Percentiles rank a stretch among this genome's conserved stretches.
Conservation (phyloP, 2,888 invertebrate species). For the Orgyia antiqua region DNA sequence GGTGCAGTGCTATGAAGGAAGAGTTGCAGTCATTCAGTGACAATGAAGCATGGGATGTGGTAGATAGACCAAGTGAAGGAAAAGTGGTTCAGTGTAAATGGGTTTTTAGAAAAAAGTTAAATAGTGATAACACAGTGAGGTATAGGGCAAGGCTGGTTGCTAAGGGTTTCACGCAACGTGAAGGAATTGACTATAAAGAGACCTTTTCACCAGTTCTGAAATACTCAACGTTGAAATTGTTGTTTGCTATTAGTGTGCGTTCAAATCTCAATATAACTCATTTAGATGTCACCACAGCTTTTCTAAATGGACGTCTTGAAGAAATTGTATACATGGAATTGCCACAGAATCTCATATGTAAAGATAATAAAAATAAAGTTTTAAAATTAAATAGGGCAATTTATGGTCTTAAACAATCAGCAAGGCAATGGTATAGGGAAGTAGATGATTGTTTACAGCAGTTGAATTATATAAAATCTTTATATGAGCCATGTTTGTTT, state of each 20-base stretch:
- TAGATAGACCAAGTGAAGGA: neutral
- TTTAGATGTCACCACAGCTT: neutral
- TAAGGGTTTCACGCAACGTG: neutral
- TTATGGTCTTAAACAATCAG: slow-evolving; percentile 12
- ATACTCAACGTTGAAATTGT: neutral
- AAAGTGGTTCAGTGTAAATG: slow-evolving; percentile 2
- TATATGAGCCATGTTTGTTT: slow-evolving; percentile 9
- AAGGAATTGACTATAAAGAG: neutral
- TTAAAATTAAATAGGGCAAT: slow-evolving; percentile 9
- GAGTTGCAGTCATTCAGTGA: slow-evolving; percentile 1
- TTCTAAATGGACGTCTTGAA: neutral
- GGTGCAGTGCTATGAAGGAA: neutral
- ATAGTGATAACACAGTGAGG: neutral
- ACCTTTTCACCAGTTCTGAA: neutral
- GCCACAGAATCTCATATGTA: neutral
- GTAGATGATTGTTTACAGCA: neutral
- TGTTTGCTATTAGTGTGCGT: neutral
- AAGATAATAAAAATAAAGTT: slow-evolving; percentile 6
- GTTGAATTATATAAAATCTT: slow-evolving; percentile 3
- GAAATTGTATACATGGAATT: slow-evolving; percentile 2
- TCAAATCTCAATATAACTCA: neutral
- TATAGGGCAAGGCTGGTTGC: neutral
- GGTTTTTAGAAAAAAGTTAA: neutral
- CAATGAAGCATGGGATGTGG: slow-evolving; percentile 5
- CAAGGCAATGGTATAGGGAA: slow-evolving; percentile 3